Percentiles rank a stretch among this genome's conserved stretches.
Conservation (phyloP, 1,140 invertebrate species). For the Lepidurus packardi region DNA sequence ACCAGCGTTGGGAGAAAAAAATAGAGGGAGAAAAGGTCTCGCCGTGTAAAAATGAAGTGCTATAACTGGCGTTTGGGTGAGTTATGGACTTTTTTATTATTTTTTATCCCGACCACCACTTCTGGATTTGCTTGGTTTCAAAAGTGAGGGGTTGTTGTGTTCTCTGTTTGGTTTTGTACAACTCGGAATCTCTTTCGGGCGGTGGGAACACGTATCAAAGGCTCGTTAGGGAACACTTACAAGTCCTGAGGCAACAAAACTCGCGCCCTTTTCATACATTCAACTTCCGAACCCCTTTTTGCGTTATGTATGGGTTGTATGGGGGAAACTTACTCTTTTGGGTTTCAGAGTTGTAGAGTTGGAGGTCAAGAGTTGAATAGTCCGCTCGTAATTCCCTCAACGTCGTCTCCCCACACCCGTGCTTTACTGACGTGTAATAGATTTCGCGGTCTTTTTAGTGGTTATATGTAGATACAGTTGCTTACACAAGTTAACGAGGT, state of each 20-base stretch:
- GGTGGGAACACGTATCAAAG: constrained; percentile 7
- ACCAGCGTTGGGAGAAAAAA: background rate
- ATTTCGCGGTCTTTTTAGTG: background rate
- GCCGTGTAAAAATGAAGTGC: background rate
- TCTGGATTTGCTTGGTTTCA: background rate
- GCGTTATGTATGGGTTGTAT: background rate
- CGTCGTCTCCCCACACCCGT: background rate
- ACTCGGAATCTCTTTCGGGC: background rate
- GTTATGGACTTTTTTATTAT: constrained; percentile 3
- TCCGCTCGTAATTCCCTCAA: background rate
- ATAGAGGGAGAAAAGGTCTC: background rate
- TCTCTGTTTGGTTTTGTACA: background rate
- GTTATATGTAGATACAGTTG: constrained; percentile 8
- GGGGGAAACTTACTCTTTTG: background rate
- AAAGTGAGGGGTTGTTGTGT: constrained; percentile 1
- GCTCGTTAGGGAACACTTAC: constrained; percentile 14
- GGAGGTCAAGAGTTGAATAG: background rate
- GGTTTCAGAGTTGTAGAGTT: background rate
- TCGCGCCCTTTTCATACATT: background rate
- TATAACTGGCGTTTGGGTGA: constrained; percentile 14
- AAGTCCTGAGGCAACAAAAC: background rate
- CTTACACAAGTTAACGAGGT: constrained; percentile 10
- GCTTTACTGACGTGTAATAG: constrained; percentile 18
- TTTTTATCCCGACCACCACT: background rate
- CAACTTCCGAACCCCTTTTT: background rate